Evolutionary conservation across 30 jellyfish, hydroid and myxozoan species (phyloP).

Genomic region (Haliclystus octoradiatus): DNA sequence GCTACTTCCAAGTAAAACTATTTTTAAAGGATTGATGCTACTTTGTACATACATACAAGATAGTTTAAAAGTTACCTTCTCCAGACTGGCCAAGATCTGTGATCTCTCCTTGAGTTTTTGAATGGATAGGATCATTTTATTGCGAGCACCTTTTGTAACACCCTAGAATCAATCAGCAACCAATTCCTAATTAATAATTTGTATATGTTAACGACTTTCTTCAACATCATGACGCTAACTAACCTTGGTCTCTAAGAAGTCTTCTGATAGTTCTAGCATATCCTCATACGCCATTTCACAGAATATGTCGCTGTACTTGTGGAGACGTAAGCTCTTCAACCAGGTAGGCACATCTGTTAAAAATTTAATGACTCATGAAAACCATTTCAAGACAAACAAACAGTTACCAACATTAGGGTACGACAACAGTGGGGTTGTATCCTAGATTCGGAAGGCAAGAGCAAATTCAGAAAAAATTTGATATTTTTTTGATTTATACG

Average conservation of each 20-base stretch:
- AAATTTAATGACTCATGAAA: too few species aligned
- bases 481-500: too few species aligned
- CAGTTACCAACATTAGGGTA: too few species aligned
- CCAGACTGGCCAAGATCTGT: conserved; percentile 34
- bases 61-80: conserved; percentile 37
- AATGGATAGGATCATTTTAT: conserved; percentile 64
- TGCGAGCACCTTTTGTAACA: conserved; percentile 94
- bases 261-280: conserved; percentile 73
- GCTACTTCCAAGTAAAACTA: too few species aligned
- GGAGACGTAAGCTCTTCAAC: conserved; percentile 90
- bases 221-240: background rate
- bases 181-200: too few species aligned
- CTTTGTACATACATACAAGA: background rate
- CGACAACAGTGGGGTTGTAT: too few species aligned
- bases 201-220: too few species aligned
- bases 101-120: conserved; percentile 78
- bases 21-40: too few species aligned
- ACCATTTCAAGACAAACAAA: too few species aligned
- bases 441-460: too few species aligned
- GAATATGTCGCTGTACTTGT: conserved; percentile 75
- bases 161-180: conserved; percentile 22
- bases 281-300: conserved; percentile 80
- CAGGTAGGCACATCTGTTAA: conserved; percentile 75
- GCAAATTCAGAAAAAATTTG: too few species aligned
- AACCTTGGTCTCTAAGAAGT: conserved; percentile 49